Evolutionary conservation across 2,797 vertebrate genomes (phyloP).

Genomic region (Epinephelus awoara): DNA sequence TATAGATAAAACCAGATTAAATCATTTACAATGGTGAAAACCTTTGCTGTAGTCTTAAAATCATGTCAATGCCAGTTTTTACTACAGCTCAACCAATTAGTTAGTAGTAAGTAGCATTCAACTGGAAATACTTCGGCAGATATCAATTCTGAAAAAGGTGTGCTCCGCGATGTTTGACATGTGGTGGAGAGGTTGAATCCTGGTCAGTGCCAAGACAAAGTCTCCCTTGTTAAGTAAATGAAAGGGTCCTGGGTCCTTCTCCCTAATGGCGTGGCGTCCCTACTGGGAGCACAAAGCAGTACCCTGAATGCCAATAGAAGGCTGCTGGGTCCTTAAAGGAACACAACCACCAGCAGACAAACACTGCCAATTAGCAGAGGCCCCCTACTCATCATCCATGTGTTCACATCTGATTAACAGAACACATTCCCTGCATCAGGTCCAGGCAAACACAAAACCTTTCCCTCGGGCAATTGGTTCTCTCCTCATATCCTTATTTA

Average conservation of each 20-base stretch:
- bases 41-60: conserved; percentile 35
- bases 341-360: conserved; percentile 76
- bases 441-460: conserved; percentile 77
- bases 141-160: conserved; percentile 38
- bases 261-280: conserved; percentile 77
- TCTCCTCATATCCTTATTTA: conserved; percentile 80
- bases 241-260: conserved; percentile 69
- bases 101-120: conserved; percentile 17
- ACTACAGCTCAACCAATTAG: conserved; percentile 22
- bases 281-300: conserved; percentile 74
- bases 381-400: conserved; percentile 76
- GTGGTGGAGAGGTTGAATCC: conserved; percentile 62
- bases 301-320: conserved; percentile 81
- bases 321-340: conserved; percentile 78
- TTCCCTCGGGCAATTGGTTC: conserved; percentile 74
- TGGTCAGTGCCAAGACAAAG: conserved; percentile 63
- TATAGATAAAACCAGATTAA: conserved; percentile 60
- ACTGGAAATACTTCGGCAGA: conserved; percentile 29
- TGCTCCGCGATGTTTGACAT: conserved; percentile 43
- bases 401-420: conserved; percentile 82
- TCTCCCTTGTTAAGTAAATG: conserved; percentile 77
- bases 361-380: conserved; percentile 85
- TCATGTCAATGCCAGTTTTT: conserved; percentile 32
- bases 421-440: conserved; percentile 74
- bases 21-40: conserved; percentile 46